Conservation (phyloP, 2,888 invertebrate genomes). For the Epirrhoe tristata region DNA sequence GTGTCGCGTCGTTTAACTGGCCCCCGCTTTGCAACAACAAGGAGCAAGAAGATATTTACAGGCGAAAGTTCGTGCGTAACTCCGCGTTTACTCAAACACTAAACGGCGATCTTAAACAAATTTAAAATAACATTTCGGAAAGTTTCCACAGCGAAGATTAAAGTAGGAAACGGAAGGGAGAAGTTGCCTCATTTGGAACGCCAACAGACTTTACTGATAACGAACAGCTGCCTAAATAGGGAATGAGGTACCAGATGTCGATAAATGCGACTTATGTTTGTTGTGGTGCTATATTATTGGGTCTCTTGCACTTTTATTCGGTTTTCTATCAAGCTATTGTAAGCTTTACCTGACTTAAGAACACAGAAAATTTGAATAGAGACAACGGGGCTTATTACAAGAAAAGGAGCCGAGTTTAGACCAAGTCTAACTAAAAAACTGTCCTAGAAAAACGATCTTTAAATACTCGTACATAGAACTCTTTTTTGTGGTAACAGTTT, state of each 20-base stretch:
- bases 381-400: too few species aligned
- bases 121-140: slow-evolving; percentile 31
- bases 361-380: too few species aligned
- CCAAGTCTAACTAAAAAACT: too few species aligned
- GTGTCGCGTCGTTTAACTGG: background rate
- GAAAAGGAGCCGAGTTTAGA: too few species aligned
- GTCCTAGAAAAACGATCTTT: too few species aligned
- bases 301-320: background rate
- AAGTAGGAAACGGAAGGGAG: slow-evolving; percentile 33
- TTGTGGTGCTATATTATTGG: slow-evolving; percentile 7
- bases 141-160: slow-evolving; percentile 32
- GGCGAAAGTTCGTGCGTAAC: slow-evolving; percentile 1
- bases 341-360: too few species aligned
- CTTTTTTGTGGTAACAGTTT: too few species aligned
- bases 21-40: background rate
- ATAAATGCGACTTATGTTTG: background rate
- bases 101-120: slow-evolving; percentile 23
- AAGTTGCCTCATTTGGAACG: slow-evolving; percentile 37
- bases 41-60: background rate
- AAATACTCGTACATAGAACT: too few species aligned
- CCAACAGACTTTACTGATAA: slow-evolving; percentile 37
- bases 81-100: slow-evolving; percentile 15
- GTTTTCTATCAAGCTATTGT: too few species aligned
- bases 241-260: slow-evolving; percentile 14
- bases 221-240: slow-evolving; percentile 37